Conservation (phyloP, 2,797 vertebrate genomes). For the Thunnus albacares region DNA sequence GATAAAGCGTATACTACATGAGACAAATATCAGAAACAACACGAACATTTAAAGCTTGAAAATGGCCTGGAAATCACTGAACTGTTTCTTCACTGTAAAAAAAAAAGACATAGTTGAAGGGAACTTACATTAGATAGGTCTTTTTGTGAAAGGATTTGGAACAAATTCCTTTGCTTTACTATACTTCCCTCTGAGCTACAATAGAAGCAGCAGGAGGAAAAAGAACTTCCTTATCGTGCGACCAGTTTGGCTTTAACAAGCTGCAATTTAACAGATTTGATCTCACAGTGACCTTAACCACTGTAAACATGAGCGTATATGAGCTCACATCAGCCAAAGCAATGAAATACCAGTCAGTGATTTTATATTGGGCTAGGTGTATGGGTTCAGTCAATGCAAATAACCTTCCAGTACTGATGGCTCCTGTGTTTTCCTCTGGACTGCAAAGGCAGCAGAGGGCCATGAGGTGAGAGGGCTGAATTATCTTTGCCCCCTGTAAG, state of each 20-base stretch:
- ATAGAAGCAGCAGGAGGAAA: conserved; percentile 10
- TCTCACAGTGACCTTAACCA: conserved; percentile 48
- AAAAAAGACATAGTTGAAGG: neutral
- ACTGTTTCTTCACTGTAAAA: neutral
- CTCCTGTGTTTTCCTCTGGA: conserved; percentile 4
- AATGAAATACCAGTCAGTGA: neutral
- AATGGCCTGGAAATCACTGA: neutral
- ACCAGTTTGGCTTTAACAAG: conserved; percentile 52
- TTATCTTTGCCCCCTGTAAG: conserved; percentile 46
- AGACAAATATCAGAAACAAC: neutral
- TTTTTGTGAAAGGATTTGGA: neutral
- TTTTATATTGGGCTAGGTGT: neutral
- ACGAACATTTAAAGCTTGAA: neutral
- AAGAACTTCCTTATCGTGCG: conserved; percentile 57
- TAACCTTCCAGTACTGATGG: neutral
- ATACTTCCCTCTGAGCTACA: neutral
- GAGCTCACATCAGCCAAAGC: neutral
- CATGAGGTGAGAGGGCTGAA: conserved; percentile 39
- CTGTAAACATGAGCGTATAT: conserved; percentile 62
- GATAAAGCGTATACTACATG: too few species aligned
- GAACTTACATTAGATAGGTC: neutral
- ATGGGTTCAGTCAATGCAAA: conserved; percentile 13
- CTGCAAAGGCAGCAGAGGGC: conserved; percentile 52
- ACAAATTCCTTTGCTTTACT: neutral
- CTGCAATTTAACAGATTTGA: conserved; percentile 80